phyloP scores from a whole-genome alignment of 1,140 invertebrate species.

The Parasteatoda tepidariorum region DNA sequence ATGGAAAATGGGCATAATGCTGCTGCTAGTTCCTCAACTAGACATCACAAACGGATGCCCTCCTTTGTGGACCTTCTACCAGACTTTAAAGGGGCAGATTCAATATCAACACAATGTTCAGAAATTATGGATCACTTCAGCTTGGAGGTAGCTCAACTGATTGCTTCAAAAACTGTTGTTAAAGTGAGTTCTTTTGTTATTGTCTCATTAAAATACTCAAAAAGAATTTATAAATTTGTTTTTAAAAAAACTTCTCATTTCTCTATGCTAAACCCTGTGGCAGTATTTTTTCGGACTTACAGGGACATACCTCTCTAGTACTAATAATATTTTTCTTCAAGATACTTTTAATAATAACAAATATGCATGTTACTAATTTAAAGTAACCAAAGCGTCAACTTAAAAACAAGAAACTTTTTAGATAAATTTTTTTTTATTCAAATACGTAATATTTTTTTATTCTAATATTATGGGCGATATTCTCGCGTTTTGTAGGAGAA shows the following conservation, averaged over 20 bases:
- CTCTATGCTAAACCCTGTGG: neutral
- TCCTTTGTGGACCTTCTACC: slow-evolving; percentile 2
- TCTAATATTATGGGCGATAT: too few relatives aligned
- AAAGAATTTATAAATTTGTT: neutral
- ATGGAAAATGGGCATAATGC: slow-evolving; percentile 52
- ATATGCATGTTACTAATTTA: too few relatives aligned
- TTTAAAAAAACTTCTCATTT: neutral
- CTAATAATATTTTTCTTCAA: too few relatives aligned
- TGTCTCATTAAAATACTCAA: neutral
- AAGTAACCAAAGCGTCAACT: too few relatives aligned
- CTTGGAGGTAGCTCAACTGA: slow-evolving; percentile 53
- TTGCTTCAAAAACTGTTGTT: slow-evolving; percentile 41
- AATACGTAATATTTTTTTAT: too few relatives aligned
- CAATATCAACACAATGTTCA: slow-evolving; percentile 39
- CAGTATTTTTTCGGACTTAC: too few relatives aligned
- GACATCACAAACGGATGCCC: neutral
- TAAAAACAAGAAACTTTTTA: too few relatives aligned
- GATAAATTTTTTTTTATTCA: too few relatives aligned
- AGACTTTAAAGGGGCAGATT: slow-evolving; percentile 38
- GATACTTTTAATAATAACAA: too few relatives aligned
- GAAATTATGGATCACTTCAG: slow-evolving; percentile 58
- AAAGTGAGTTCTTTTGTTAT: slow-evolving; percentile 17
- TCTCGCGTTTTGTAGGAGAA: too few relatives aligned
- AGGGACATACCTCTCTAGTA: too few relatives aligned
- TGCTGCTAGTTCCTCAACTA: slow-evolving; percentile 12